Evolutionary conservation across 2,888 invertebrate species (phyloP), one percentile per base, ranked within the genome.

Genomic region (Masnerella sp.): DNA sequence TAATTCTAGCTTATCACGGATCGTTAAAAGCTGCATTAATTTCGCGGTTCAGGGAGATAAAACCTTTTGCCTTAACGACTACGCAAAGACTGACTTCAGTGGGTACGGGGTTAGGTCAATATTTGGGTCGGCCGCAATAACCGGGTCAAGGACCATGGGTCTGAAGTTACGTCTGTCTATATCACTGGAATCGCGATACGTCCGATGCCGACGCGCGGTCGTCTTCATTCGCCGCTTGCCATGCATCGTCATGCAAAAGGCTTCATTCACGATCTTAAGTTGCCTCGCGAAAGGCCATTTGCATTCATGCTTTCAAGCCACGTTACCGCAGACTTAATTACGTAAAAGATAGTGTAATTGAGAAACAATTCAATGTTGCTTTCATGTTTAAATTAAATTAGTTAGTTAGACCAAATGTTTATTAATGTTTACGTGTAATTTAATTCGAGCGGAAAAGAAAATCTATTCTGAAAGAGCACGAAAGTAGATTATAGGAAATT

Each of bases 121-220:
- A 83, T 82, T 83, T 81, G 81, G 78, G 80, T 80, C 79, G 78
- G 74, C 64, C 74, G 73, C 74, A 69, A 77, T 78, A 83, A 83
- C 80, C 80, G 76, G 83, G 84, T 83, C 84, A 84, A 84, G 84
- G 83, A 81, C 81, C 78, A 78, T 61, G 65, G 45, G 52, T 73
- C 61, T 75, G 74, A 76, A 77, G 77, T 74, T 74, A 74, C 54
- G 54, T 34, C 22, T 61, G 36, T 38, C 49, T 62, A 32, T 64
- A 75, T 74, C 71, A 59, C 49, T 62, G 17, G 40, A 67, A 72
- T 69, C 64, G 40, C 64, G 54, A 68, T 70, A 70, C 34, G 62
- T 17, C 65, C 38, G 38, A 69, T 69, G 20, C 45, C 56, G 38
- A 34, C 32, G 49, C 28, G 40, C 47, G 14, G 20, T 42, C 43